A percentile compares a stretch with the other conserved stretches of the same genome.
These are phyloP conservation scores for Ypsolopha scabrella DNA, from an alignment of 2,888 invertebrate species.

Conservation along the genomic window DNA sequence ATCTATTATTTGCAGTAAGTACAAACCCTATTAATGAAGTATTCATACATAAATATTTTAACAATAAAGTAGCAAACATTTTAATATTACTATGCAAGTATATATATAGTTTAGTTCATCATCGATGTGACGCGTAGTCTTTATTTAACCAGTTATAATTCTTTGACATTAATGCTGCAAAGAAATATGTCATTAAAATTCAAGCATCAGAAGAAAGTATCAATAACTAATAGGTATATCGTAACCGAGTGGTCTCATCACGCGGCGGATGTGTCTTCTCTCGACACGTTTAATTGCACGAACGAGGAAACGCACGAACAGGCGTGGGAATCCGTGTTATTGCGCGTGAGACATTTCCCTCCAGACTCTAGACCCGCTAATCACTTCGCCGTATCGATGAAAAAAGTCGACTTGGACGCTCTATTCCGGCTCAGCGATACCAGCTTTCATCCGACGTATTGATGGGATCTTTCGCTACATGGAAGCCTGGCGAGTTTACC, in stretches of 20 bases:
- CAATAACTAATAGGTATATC: constrained; percentile 1
- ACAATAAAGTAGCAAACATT: too few species aligned
- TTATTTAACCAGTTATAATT: too few species aligned
- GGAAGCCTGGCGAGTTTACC: too few species aligned
- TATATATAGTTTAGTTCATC: too few species aligned
- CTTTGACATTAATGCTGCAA: too few species aligned
- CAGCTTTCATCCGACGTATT: constrained; percentile 36
- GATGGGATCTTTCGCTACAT: constrained; percentile 16
- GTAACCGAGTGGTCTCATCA: constrained; percentile 2
- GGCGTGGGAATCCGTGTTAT: constrained; percentile 58
- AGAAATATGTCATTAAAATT: not conserved
- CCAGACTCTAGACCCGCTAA: constrained; percentile 13
- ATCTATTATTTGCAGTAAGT: too few species aligned
- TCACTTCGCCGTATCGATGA: constrained; percentile 26
- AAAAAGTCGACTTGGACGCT: constrained; percentile 27
- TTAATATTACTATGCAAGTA: too few species aligned
- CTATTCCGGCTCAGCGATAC: constrained; percentile 16
- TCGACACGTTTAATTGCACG: constrained; percentile 28
- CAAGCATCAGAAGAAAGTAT: not conserved
- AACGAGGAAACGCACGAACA: constrained; percentile 36
- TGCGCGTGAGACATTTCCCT: constrained; percentile 51
- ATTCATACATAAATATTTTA: too few species aligned
- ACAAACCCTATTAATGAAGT: too few species aligned
- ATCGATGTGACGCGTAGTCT: too few species aligned
- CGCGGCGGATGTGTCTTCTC: constrained; percentile 11